A percentile compares a stretch with the other conserved stretches of the same genome.
phyloP scores from a whole-genome alignment of 2,797 vertebrate species.

The Syndactyla subalaris region DNA sequence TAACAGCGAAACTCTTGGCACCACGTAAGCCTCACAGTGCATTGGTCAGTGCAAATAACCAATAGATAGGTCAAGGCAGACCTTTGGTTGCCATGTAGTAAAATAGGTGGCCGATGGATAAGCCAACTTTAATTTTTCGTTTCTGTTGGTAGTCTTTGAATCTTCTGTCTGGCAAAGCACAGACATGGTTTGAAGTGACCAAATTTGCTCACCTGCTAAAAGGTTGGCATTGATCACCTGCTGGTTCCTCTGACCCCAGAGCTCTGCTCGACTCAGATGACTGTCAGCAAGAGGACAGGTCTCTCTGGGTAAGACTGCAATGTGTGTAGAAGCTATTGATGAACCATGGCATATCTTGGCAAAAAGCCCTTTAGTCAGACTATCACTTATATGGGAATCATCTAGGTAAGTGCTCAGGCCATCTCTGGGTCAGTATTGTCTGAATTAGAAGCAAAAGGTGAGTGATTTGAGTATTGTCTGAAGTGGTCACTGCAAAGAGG shows the following conservation, averaged over 20 bases:
- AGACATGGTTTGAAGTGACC: background rate
- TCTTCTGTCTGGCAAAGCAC: background rate
- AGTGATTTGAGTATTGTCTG: background rate
- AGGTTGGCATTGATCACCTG: fast-evolving
- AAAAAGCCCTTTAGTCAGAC: background rate
- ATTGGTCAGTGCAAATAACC: background rate
- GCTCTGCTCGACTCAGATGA: background rate
- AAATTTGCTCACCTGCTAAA: background rate
- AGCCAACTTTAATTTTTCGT: background rate
- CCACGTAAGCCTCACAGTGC: background rate
- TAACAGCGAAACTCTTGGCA: background rate
- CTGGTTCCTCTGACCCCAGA: background rate
- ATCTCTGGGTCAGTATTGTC: background rate
- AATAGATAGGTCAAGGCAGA: background rate
- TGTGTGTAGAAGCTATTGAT: background rate
- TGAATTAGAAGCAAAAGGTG: background rate
- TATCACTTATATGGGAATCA: background rate
- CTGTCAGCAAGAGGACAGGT: background rate
- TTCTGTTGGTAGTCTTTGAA: background rate
- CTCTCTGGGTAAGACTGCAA: background rate
- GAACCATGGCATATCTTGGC: background rate
- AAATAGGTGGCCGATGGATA: background rate
- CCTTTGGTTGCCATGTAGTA: background rate
- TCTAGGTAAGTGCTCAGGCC: background rate
- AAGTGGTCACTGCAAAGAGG: background rate